Percentiles rank a stretch among this genome's conserved stretches.
Conservation (phyloP, 2,888 invertebrate species). For the Phalera bucephala region DNA sequence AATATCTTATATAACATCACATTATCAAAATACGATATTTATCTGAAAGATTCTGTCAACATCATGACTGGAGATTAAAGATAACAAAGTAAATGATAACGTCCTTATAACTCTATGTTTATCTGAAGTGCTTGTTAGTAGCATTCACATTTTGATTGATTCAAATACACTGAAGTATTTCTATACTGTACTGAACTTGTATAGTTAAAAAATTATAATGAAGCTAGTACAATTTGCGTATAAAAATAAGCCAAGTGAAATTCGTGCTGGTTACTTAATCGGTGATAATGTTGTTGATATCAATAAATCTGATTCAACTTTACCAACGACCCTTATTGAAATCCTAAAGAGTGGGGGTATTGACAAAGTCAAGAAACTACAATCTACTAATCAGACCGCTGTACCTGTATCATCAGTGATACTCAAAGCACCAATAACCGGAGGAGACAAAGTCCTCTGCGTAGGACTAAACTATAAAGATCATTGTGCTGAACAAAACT, state of each 20-base stretch:
- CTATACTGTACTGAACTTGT: too few species aligned
- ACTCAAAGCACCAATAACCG: constrained; percentile 82
- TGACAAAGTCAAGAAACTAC: constrained; percentile 41
- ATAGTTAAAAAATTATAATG: constrained; percentile 53
- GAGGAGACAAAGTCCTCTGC: constrained; percentile 91
- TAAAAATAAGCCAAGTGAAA: constrained; percentile 69
- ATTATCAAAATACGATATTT: not conserved
- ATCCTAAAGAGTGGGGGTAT: constrained; percentile 58
- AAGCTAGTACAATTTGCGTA: constrained; percentile 86
- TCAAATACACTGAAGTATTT: not conserved
- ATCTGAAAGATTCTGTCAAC: not conserved
- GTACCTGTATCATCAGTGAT: constrained; percentile 29
- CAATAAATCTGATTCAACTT: constrained; percentile 75
- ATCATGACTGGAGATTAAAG: not conserved
- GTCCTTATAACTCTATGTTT: not conserved
- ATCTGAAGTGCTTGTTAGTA: not conserved
- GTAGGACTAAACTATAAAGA: constrained; percentile 91
- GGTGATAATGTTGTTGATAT: constrained; percentile 85
- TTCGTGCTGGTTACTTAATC: constrained; percentile 83
- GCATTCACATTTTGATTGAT: not conserved
- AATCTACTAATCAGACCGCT: constrained; percentile 12
- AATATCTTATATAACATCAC: too few species aligned
- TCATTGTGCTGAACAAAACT: constrained; percentile 90
- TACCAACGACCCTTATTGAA: constrained; percentile 58
- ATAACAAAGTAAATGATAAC: not conserved